Percentiles rank a stretch among this genome's conserved stretches.
Conservation (phyloP, 2,888 invertebrate genomes). For the Caenorhabditis uteleia region DNA sequence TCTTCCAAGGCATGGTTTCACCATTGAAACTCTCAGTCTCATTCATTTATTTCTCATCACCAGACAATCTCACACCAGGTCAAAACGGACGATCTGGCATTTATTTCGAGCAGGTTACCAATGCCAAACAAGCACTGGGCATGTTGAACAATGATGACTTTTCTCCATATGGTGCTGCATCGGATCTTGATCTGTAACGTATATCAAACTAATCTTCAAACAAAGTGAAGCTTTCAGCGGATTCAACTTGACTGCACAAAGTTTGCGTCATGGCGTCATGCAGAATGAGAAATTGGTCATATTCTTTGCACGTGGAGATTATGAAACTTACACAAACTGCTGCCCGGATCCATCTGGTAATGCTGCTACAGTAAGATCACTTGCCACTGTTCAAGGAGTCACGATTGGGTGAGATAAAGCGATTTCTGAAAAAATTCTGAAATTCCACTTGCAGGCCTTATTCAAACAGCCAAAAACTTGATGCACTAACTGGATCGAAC, state of each 20-base stretch:
- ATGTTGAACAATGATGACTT: slow-evolving; percentile 14
- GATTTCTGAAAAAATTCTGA: not conserved
- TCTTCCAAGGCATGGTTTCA: slow-evolving; percentile 8
- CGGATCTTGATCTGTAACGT: slow-evolving; percentile 31
- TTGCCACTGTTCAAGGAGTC: slow-evolving; percentile 31
- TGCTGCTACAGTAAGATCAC: slow-evolving; percentile 11
- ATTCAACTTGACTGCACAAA: slow-evolving; percentile 11
- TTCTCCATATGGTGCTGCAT: slow-evolving; percentile 13
- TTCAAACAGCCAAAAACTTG: slow-evolving; percentile 18
- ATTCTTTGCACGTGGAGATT: slow-evolving; percentile 33
- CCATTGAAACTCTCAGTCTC: slow-evolving; percentile 27
- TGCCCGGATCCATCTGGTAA: slow-evolving; percentile 23
- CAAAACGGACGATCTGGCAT: slow-evolving; percentile 15
- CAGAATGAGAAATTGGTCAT: slow-evolving; percentile 27
- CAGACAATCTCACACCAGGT: slow-evolving; percentile 12
- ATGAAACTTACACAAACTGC: slow-evolving; percentile 28
- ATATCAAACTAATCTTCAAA: not conserved
- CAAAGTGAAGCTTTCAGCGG: slow-evolving; percentile 15
- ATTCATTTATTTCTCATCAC: slow-evolving; percentile 31
- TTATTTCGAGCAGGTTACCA: slow-evolving; percentile 12
- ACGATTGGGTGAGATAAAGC: slow-evolving; percentile 13
- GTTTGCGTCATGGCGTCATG: slow-evolving; percentile 4
- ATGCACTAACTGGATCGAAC: slow-evolving; percentile 37
- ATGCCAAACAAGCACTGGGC: slow-evolving; percentile 7
- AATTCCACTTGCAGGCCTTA: slow-evolving; percentile 7